Evolutionary conservation across 2,113 vertebrate species (phyloP).

Genomic region (Brienomyrus longianalis): DNA sequence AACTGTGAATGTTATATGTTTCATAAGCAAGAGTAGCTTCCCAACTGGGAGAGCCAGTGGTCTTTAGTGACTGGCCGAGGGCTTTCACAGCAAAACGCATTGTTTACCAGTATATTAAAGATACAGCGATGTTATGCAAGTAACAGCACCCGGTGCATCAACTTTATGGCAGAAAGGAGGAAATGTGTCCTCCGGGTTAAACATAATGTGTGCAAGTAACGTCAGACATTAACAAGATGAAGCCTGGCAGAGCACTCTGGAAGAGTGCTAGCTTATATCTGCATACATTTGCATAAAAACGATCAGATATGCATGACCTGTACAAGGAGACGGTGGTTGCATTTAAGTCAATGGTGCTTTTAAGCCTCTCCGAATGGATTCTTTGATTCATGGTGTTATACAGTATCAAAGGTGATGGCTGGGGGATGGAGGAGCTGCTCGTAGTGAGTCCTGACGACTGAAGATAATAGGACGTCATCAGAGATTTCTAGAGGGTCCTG

Average conservation of each 20-base stretch:
- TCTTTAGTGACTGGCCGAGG: background rate
- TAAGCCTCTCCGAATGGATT: background rate
- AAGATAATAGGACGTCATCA: background rate
- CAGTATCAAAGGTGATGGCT: background rate
- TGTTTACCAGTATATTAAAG: background rate
- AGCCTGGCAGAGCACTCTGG: background rate
- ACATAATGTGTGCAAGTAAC: background rate
- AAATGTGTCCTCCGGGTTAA: background rate
- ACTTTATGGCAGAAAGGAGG: background rate
- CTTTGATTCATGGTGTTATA: background rate
- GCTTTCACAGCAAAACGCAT: background rate
- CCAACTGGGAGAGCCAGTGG: background rate
- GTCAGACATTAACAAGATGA: background rate
- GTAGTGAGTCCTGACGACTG: background rate
- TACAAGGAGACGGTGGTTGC: background rate
- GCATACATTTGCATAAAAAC: conserved; percentile 3
- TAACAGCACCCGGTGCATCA: background rate
- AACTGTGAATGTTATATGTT: background rate
- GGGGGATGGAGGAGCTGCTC: background rate
- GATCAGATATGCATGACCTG: background rate
- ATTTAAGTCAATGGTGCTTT: background rate
- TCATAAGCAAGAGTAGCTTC: background rate
- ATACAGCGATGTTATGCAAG: background rate
- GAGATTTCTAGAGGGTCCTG: background rate
- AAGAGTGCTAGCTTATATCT: background rate